Percentiles rank a stretch among this genome's conserved stretches.
Evolutionary conservation across 1,140 invertebrate species (phyloP).

Genomic region (Drosophila cardini): DNA sequence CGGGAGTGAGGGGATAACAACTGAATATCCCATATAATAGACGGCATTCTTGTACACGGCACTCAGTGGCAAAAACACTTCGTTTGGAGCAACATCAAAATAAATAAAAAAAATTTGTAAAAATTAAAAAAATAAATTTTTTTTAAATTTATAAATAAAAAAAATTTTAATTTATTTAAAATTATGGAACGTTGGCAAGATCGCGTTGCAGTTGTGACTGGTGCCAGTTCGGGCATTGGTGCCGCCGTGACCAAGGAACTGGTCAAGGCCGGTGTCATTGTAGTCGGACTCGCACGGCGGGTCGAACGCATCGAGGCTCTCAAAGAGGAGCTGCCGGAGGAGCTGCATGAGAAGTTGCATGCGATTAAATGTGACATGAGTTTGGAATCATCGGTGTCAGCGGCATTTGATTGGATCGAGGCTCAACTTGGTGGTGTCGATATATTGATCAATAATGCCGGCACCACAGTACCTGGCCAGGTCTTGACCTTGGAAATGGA

Average conservation of each 20-base stretch:
- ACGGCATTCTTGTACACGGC: not conserved
- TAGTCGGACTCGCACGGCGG: conserved; percentile 89
- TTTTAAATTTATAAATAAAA: not conserved
- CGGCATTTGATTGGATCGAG: conserved; percentile 88
- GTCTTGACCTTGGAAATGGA: conserved; percentile 52
- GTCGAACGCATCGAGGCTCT: conserved; percentile 86
- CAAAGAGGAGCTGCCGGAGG: conserved; percentile 53
- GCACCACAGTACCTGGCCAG: conserved; percentile 78
- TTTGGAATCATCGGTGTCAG: conserved; percentile 87
- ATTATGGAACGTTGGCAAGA: conserved; percentile 87
- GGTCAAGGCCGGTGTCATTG: conserved; percentile 87
- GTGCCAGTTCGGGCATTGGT: conserved; percentile 90
- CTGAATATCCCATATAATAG: conserved; percentile 21
- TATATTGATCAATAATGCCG: conserved; percentile 91
- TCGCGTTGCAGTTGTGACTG: conserved; percentile 87
- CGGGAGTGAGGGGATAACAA: not conserved
- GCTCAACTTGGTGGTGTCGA: conserved; percentile 88
- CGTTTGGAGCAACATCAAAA: conserved; percentile 1
- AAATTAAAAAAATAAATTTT: not conserved
- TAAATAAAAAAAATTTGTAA: not conserved
- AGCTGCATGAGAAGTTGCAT: conserved; percentile 81
- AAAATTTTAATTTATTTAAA: not conserved
- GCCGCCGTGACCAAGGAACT: conserved; percentile 86
- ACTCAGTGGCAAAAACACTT: conserved; percentile 21
- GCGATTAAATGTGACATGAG: conserved; percentile 87